Percentiles rank a stretch among this genome's conserved stretches.
Conservation (phyloP, 2,888 invertebrate species). For the Morinoia aosen region DNA sequence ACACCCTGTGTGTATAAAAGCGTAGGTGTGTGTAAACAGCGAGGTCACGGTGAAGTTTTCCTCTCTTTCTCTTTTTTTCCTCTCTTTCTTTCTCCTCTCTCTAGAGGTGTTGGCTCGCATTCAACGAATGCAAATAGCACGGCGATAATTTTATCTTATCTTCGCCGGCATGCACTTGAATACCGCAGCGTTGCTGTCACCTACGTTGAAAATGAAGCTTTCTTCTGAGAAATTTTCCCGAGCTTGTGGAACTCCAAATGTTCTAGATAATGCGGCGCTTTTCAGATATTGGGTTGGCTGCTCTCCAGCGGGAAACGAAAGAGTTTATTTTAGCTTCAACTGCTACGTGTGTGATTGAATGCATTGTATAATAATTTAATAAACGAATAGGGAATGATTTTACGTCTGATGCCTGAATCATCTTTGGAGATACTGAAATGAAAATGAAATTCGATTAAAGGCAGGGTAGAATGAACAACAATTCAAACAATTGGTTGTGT, state of each 20-base stretch:
- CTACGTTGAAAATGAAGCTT: neutral
- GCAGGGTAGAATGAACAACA: too few species aligned
- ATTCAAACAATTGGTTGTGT: too few species aligned
- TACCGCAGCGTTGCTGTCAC: neutral
- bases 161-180: slow-evolving; percentile 8
- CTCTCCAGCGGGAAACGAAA: neutral
- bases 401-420: too few species aligned
- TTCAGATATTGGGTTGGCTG: neutral
- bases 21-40: neutral
- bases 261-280: neutral
- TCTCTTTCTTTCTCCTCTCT: neutral
- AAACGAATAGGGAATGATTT: too few species aligned
- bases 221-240: neutral
- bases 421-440: too few species aligned
- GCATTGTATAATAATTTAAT: too few species aligned
- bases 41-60: slow-evolving; percentile 2
- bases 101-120: neutral
- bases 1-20: neutral
- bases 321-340: too few species aligned
- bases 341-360: too few species aligned
- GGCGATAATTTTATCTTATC: neutral
- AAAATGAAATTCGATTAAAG: too few species aligned
- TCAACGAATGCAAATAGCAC: slow-evolving; percentile 37
- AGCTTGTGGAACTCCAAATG: neutral
- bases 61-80: neutral